Evolutionary conservation across 2,113 vertebrate genomes (phyloP).

Genomic region (Morone chrysops): DNA sequence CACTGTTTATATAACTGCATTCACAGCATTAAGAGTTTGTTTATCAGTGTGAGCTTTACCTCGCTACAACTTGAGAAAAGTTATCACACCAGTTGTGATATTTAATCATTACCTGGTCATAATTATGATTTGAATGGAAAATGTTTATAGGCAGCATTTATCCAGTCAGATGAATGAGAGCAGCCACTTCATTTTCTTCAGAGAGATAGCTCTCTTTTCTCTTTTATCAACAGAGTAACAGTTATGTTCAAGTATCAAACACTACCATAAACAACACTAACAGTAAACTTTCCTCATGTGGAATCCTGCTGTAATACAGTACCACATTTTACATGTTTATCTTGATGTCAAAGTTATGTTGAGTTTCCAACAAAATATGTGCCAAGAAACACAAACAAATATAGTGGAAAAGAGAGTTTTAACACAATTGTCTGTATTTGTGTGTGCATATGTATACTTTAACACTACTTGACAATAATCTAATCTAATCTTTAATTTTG

Average conservation of each 20-base stretch:
- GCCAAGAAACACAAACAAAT: not conserved
- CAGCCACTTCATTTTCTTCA: not conserved
- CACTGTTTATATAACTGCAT: not conserved
- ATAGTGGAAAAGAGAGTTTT: not conserved
- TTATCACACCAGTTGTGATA: not conserved
- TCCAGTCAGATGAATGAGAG: not conserved
- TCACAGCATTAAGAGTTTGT: not conserved
- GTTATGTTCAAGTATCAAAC: not conserved
- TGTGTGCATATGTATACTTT: not conserved
- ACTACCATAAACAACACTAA: not conserved
- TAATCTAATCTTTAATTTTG: not conserved
- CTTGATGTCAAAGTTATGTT: not conserved
- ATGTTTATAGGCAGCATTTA: not conserved
- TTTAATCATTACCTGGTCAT: not conserved
- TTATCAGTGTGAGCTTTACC: not conserved
- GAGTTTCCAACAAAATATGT: not conserved
- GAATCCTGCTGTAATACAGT: not conserved
- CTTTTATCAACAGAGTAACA: not conserved
- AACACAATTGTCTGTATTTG: not conserved
- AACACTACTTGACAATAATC: not conserved
- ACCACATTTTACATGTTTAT: not conserved
- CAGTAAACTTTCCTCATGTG: not conserved
- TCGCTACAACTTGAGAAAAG: not conserved
- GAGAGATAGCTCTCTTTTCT: not conserved
- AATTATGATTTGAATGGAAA: not conserved